phyloP scores from a whole-genome alignment of 1,140 invertebrate genomes.

The Eriosoma lanigerum region DNA sequence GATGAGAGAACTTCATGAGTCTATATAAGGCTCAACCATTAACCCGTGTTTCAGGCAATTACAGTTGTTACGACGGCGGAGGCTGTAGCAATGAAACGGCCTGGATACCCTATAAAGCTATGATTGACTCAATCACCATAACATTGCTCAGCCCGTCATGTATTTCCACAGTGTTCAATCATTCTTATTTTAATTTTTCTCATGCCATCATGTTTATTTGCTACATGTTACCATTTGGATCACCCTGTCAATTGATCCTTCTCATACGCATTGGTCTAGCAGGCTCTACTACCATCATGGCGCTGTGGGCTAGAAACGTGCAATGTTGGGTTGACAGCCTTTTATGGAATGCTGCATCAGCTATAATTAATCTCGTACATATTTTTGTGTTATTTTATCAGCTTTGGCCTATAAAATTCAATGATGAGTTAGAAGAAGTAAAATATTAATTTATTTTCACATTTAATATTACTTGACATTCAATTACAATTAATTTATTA shows the following conservation, averaged over 20 bases:
- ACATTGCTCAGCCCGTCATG: not conserved
- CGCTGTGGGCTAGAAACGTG: slow-evolving; percentile 80
- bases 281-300: slow-evolving; percentile 75
- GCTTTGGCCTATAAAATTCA: slow-evolving; percentile 79
- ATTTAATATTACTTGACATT: not conserved
- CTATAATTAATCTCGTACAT: slow-evolving; percentile 80
- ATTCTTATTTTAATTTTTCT: slow-evolving; percentile 40
- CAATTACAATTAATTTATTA: too few relatives aligned
- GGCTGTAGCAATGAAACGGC: slow-evolving; percentile 2
- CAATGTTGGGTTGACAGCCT: slow-evolving; percentile 82
- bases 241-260: slow-evolving; percentile 60
- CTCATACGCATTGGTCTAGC: slow-evolving; percentile 76
- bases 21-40: too few relatives aligned
- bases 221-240: slow-evolving; percentile 44
- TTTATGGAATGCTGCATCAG: slow-evolving; percentile 82
- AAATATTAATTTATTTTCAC: slow-evolving; percentile 49
- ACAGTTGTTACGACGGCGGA: slow-evolving; percentile 47
- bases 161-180: slow-evolving; percentile 27
- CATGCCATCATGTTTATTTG: slow-evolving; percentile 49
- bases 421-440: slow-evolving; percentile 82
- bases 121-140: not conserved
- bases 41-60: slow-evolving; percentile 9
- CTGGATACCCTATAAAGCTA: not conserved
- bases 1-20: not conserved
- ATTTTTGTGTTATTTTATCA: slow-evolving; percentile 78